phyloP scores from a whole-genome alignment of 2,888 invertebrate species.

The Agrotis ipsilon region DNA sequence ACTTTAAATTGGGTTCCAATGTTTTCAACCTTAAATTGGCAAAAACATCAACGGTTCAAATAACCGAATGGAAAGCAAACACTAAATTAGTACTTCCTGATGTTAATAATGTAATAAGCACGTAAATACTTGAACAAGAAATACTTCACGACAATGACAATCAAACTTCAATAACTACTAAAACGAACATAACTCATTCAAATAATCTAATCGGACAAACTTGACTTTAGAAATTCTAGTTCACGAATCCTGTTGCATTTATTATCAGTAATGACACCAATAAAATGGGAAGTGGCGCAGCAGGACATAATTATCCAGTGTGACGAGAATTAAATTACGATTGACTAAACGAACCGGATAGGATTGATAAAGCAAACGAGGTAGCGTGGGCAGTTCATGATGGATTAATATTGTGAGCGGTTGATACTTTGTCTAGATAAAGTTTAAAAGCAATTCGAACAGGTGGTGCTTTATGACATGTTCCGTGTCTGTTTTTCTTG shows the following conservation, averaged over 20 bases:
- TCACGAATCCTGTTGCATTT: slow-evolving; percentile 64
- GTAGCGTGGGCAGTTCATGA: slow-evolving; percentile 47
- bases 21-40: slow-evolving; percentile 10
- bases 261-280: slow-evolving; percentile 64
- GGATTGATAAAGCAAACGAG: slow-evolving; percentile 48
- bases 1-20: slow-evolving; percentile 39
- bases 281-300: slow-evolving; percentile 65
- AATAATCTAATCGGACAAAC: slow-evolving; percentile 43
- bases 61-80: slow-evolving; percentile 10
- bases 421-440: slow-evolving; percentile 21
- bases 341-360: slow-evolving; percentile 56
- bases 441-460: slow-evolving; percentile 28
- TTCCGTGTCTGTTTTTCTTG: slow-evolving; percentile 7
- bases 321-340: slow-evolving; percentile 58
- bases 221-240: slow-evolving; percentile 59
- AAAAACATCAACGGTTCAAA: slow-evolving; percentile 16
- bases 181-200: slow-evolving; percentile 11
- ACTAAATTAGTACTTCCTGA: slow-evolving; percentile 18
- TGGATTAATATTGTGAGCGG: slow-evolving; percentile 22
- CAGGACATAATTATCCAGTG: slow-evolving; percentile 64
- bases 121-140: neutral
- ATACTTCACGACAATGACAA: slow-evolving; percentile 2
- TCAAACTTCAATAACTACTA: neutral
- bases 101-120: slow-evolving; percentile 2
- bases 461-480: slow-evolving; percentile 24